Base-by-base conservation (phyloP, 2,113 vertebrate genomes). In the Elaphurus davidianus region DNA sequence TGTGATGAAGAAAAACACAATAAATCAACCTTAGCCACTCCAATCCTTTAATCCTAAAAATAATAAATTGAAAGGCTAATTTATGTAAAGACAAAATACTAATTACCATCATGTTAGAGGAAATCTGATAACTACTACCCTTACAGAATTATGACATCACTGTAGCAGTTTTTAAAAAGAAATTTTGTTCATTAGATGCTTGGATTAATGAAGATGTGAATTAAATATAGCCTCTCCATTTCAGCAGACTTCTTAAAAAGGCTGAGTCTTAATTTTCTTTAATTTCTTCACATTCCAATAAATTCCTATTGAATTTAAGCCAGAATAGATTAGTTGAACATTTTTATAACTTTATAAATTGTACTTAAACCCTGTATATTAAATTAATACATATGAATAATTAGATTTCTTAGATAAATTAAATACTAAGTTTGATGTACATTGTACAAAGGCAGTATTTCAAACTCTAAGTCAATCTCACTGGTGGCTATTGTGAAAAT, bases 261-360 rank as follows among this genome's bases (percentile, higher is more conserved):
- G 62, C 55, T 85, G 19, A 90, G 21, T 95, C 89, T 91, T 76
- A 87, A 84, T 90, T 95, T 95, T 92, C 87, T 87, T 81, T 91
- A 95, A 93, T 89, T 93, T 97, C 47, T 71, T 97, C 87, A 95
- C 13, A 97, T 90, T 91, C 59, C 47, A 98, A 81, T 71, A 82
- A 87, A 82, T 45, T 95, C 76, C 88, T 94, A 95, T 62, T 89
- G 64, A 95, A 94, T 89, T 94, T 90, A 96, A 96, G 43, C 87
- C 92, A 97, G 62, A 95, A 93, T 17, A 93, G 43, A 91, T 85
- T 83, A 93, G 76, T 5, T 89, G 57, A 88, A 91, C 62, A 95
- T 90, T 94, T 54, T 79, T 74, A 82, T 96, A 96, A 91, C 33
- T 92, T 67, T 81, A 83, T 45, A 91, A 93, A 93, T 30, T 88